A percentile compares a stretch with the other conserved stretches of the same genome.
phyloP scores from a whole-genome alignment of 1,140 invertebrate species.

The Teleopsis dalmanni region DNA sequence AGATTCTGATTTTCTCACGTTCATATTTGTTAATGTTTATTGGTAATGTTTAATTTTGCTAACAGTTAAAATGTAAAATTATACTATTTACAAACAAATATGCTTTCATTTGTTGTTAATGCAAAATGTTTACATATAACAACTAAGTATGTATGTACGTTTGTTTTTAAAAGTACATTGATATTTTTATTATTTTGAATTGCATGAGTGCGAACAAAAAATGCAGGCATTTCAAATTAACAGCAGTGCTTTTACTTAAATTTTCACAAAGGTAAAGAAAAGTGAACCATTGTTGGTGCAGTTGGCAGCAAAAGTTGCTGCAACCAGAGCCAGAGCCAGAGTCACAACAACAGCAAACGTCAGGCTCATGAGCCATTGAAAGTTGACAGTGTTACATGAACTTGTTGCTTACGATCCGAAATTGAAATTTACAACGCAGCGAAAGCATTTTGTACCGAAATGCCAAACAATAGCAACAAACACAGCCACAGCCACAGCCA shows the following conservation, averaged over 20 bases:
- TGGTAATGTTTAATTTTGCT: no score
- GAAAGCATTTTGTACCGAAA: background rate
- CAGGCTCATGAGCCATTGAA: constrained; percentile 5
- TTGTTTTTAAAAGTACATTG: no score
- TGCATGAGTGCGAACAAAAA: background rate
- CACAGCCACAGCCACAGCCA: background rate
- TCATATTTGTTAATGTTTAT: no score
- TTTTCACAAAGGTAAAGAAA: no score
- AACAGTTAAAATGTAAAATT: no score
- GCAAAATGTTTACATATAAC: no score
- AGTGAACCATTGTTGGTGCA: background rate
- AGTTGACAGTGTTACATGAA: constrained; percentile 44
- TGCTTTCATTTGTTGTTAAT: no score
- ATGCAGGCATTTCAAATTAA: background rate
- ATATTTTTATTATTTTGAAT: background rate
- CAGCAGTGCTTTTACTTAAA: no score
- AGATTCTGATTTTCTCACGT: no score
- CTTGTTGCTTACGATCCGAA: constrained; percentile 15
- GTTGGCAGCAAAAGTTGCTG: background rate
- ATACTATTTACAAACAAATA: no score
- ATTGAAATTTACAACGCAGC: background rate
- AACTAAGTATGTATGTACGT: no score
- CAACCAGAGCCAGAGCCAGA: background rate
- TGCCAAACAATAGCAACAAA: background rate
- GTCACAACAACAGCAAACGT: background rate